Percentiles rank a stretch among this genome's conserved stretches.
Conservation (phyloP, 2,797 vertebrate genomes). For the Falco novaeseelandiae region DNA sequence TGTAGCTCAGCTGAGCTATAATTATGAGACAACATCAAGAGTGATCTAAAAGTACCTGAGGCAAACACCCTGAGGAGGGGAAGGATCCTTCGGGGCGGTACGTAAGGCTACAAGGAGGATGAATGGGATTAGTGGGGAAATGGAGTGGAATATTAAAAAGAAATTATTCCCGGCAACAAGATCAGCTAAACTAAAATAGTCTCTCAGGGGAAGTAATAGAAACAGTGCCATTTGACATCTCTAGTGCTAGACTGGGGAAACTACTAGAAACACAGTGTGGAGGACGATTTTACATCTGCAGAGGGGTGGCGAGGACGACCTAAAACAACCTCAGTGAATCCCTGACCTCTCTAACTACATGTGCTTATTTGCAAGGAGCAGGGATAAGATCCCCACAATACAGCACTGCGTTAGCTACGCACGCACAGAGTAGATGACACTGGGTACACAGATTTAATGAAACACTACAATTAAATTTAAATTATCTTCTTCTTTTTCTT, state of each 20-base stretch:
- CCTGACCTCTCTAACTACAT: background rate
- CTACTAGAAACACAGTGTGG: background rate
- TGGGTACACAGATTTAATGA: background rate
- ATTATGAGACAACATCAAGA: background rate
- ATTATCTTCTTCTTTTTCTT: background rate
- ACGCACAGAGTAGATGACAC: fast-evolving
- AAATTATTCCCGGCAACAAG: background rate
- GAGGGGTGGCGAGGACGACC: background rate
- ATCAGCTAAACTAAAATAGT: background rate
- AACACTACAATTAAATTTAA: background rate
- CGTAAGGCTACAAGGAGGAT: background rate
- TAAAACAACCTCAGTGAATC: background rate
- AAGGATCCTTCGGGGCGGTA: background rate
- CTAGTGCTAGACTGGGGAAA: background rate
- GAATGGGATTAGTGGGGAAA: background rate
- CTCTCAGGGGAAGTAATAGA: background rate
- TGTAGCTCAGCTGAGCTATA: background rate
- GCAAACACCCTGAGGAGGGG: background rate
- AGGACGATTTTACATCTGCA: background rate
- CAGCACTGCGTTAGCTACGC: fast-evolving
- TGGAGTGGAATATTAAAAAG: background rate
- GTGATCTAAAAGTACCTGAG: background rate
- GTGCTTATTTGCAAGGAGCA: background rate
- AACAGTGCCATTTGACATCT: background rate
- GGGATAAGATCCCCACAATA: background rate